Conservation (phyloP, 1,140 invertebrate species). For the Sinella curviseta region DNA sequence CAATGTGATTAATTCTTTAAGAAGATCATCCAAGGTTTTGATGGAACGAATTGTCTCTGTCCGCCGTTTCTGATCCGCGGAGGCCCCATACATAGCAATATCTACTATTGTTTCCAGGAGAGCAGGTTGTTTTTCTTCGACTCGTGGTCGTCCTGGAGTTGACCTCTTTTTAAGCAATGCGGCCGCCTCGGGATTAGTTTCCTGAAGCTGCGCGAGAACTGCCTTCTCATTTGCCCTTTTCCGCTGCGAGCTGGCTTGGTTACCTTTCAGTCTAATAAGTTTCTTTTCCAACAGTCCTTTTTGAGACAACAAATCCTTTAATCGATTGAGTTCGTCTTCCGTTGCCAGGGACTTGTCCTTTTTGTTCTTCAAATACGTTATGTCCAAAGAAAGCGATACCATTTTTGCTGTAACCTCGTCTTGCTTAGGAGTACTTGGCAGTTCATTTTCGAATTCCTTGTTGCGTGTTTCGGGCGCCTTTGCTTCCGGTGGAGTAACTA, state of each 20-base stretch:
- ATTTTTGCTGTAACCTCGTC: too few species aligned
- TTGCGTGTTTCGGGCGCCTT: too few species aligned
- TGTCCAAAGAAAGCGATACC: too few species aligned
- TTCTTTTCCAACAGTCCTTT: neutral
- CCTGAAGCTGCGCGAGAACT: neutral
- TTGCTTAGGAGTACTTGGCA: too few species aligned
- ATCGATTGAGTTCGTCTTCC: neutral
- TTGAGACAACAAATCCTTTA: neutral
- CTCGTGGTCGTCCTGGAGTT: slow-evolving; percentile 40
- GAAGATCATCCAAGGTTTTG: slow-evolving; percentile 46
- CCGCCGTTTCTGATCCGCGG: slow-evolving; percentile 39
- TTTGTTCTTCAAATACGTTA: neutral
- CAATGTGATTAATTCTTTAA: slow-evolving; percentile 14
- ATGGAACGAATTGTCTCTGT: slow-evolving; percentile 33
- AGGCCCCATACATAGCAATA: slow-evolving; percentile 37
- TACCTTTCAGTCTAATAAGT: neutral
- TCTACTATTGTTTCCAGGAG: slow-evolving; percentile 48
- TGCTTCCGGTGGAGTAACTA: too few species aligned
- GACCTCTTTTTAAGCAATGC: neutral
- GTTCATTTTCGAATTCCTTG: too few species aligned
- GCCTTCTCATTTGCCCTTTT: neutral
- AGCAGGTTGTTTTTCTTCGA: slow-evolving; percentile 45
- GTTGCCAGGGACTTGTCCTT: neutral
- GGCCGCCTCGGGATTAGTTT: neutral
- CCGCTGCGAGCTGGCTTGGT: neutral